Conservation (phyloP, 1,140 invertebrate species). For the Drosophila pallidifrons region DNA sequence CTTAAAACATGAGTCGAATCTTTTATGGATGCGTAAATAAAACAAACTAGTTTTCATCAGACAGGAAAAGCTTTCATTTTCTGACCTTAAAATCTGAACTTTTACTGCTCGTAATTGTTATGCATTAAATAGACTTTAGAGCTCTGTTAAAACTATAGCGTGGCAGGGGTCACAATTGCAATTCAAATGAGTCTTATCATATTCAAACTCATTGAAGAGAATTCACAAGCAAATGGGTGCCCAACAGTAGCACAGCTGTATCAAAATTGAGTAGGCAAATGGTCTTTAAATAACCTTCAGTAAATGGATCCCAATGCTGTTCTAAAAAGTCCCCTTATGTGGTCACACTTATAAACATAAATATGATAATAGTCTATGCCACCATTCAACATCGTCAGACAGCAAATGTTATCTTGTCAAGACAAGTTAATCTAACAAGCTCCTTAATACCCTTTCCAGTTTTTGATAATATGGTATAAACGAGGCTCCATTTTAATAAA, state of each 20-base stretch:
- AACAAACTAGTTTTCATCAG: conserved; percentile 5
- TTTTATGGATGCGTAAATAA: neutral
- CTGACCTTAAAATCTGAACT: neutral
- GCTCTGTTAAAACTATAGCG: neutral
- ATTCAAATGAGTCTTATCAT: neutral
- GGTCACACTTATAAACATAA: neutral
- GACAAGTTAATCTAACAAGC: too few species aligned
- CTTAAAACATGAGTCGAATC: neutral
- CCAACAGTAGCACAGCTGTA: neutral
- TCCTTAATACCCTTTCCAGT: too few species aligned
- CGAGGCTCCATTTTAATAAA: too few species aligned
- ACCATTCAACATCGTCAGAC: neutral
- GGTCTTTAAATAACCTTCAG: conserved; percentile 6
- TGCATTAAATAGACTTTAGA: neutral
- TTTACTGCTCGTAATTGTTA: neutral
- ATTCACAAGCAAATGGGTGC: neutral
- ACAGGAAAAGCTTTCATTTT: neutral
- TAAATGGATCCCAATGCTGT: neutral
- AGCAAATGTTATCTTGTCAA: neutral
- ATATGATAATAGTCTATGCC: neutral
- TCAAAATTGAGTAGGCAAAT: neutral
- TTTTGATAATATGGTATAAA: too few species aligned
- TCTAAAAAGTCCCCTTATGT: neutral
- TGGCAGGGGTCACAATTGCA: too few species aligned
- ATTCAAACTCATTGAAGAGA: neutral